phyloP scores from a whole-genome alignment of 1,140 invertebrate species.

The Trissolcus basalis region DNA sequence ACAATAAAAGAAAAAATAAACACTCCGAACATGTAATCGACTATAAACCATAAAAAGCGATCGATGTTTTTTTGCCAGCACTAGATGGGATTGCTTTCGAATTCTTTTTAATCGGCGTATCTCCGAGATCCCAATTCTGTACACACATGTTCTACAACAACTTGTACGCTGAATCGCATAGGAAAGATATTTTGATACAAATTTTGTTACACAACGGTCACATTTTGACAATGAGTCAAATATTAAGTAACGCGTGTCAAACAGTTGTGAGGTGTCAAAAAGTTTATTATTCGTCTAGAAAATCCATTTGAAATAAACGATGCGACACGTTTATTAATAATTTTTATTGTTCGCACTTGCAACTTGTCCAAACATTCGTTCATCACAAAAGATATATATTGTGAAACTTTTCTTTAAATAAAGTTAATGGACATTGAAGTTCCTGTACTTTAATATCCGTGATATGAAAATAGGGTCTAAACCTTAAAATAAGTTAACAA shows the following conservation, averaged over 20 bases:
- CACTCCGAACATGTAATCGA: background rate
- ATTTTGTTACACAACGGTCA: background rate
- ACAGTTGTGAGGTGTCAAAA: conserved; percentile 8
- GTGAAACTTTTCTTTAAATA: too few relatives aligned
- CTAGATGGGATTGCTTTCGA: conserved; percentile 1
- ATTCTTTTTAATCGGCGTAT: background rate
- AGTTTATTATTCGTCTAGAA: conserved; percentile 6
- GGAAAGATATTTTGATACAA: background rate
- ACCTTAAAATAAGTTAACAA: too few relatives aligned
- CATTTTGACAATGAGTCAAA: background rate
- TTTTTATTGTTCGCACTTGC: background rate
- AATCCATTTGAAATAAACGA: background rate
- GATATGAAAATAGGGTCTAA: too few relatives aligned
- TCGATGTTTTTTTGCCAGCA: background rate
- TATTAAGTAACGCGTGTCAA: background rate
- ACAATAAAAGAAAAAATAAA: background rate
- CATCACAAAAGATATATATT: too few relatives aligned
- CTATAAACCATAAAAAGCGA: conserved; percentile 4
- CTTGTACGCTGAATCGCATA: background rate
- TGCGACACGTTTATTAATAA: background rate
- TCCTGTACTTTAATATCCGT: background rate
- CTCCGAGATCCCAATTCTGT: background rate
- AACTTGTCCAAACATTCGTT: background rate
- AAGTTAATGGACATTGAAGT: too few relatives aligned
- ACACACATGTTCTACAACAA: background rate